Evolutionary conservation across 37 sponge, comb jelly and placozoan species (phyloP), one percentile per base, ranked within the genome.

Genomic region (Halisarca cf. caerulea): DNA sequence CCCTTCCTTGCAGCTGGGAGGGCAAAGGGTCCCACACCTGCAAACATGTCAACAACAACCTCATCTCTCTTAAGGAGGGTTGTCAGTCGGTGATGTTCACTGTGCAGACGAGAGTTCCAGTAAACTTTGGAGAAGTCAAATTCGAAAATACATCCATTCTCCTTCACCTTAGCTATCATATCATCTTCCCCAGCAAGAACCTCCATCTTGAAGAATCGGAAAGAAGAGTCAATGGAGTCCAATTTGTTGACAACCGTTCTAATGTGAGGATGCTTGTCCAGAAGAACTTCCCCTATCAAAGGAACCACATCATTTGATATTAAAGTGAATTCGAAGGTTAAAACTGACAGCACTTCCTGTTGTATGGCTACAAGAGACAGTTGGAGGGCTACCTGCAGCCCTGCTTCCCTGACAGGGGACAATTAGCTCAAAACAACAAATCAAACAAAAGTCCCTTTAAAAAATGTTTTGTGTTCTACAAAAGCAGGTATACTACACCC

Each of bases 11-110:
- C 89, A 45, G 97, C 95, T 2, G 97, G 99, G 5, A 99, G 62
- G 27, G 95, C 89, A 89, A 99, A 99, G 0, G 99, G 99, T 0
- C 99, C 99, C 25, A 99, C 97, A 17, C 99, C 99, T 58, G 97
- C 97, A 87, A 99, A 99, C 90, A 99, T 86, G 70, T 99, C 99
- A 41, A 94, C 43, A 28, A 96, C 92, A 20, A 86, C 82, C 21
- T 96, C 90, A 5, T 72, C 78, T 24, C 53, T 21, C 4, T 87
- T 78, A 51, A 99, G 44, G 58, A 82, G n/a, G 11, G 87, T 68
- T 24, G 88, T 73, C 14, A 99, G 23, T 20, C 92, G 60, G 30
- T 59, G 59, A 57, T 96, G 97, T 59, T 99, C 99, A 6, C 84
- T 91, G n/a, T 82, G 72, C 33, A 99, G 85, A 8, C 97, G 75